Base-by-base conservation (phyloP, 2,113 vertebrate species). In the Oriolus oriolus region DNA sequence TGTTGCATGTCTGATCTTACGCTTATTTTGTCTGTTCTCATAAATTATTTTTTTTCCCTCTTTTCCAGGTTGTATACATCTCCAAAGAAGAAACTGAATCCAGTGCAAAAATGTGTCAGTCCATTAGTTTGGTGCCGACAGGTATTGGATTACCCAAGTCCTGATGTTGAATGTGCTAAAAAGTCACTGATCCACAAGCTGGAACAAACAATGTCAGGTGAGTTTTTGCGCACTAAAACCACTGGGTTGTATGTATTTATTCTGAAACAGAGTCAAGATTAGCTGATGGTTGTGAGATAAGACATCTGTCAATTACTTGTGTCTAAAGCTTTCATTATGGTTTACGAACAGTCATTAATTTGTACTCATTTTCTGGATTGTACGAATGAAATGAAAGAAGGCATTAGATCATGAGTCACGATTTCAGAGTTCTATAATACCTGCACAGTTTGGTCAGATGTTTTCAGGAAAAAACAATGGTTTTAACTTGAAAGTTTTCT, bases 151-250 rank as follows among this genome's bases (percentile, higher is more conserved):
- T 98, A 99, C 96, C 99, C 99, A 84, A 99, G 98, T 96, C 99
- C 99, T 91, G 99, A 99, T 70, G 98, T 99, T 97, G 99, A 99
- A 97, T 98, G 98, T 93, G 99, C 99, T 97, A 99, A 99, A 96
- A 99, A 99, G 85, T 99, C 99, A 24, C 98, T 99, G 96, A 98
- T 99, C 93, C 99, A 99, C 97, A 98, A 99, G 87, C 98, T 99
- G 96, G 99, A 99, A 94, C 99, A 99, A 97, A 99, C 99, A 82
- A 99, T 99, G 99, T 99, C 98, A 42, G 99, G 99, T 99, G 98
- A 97, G 98, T 97, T 80, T 82, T 18, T 93, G 66, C 65, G n/a
- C 42, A 5, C 31, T 59, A 10, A 54, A 22, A 7, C 33, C 22
- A 8, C 59, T 33, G 54, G 10, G 23, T 59, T 86, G 3, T 47